Evolutionary conservation across 1,140 invertebrate genomes (phyloP), one percentile per base, ranked within the genome.

Genomic region (Dendroctonus ponderosae): DNA sequence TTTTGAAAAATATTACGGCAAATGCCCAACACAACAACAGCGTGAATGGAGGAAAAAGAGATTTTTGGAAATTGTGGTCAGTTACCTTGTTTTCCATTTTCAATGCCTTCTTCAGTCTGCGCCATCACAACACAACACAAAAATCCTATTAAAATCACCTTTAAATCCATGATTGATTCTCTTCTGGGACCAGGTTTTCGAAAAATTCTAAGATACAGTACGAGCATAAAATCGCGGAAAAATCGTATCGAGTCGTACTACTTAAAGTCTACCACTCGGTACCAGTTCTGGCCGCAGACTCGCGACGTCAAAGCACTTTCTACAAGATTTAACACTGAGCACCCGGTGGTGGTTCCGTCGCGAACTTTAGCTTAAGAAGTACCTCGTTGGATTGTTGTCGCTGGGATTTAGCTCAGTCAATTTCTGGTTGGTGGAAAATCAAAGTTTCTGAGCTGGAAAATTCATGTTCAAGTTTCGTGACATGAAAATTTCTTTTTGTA

Each of bases 201-300:
- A 3, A 26, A 26, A 26, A 26, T 26, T 26, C 1, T 26, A 2
- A 2, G 26, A 26, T 26, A 26, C 26, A 26, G 26, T 26, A 26
- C 26, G 26, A 26, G 26, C 26, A 26, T 48, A 5, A 48, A 48
- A 52, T 14, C 50, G 15, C 50, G 12, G 50, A 52, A 52, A 46
- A 14, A 11, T 37, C 50, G 50, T 52, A 63, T 54, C 61, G 61
- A 63, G 61, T 63, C 51, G 61, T 51, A 63, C 61, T 63, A 63
- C 61, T 63, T 49, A 26, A 44, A 63, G 61, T 63, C 61, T 63
- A 63, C 61, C 14, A 63, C 61, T 63, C 61, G 61, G 61, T 63
- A 54, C 60, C 60, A 62, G 11, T 63, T 56, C 52, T 63, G 61
- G 40, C 39, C 44, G 54, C 50, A 63, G 61, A 63, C 61, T 63